Conservation (phyloP, 2,113 vertebrate species). For the Misgurnus anguillicaudatus region DNA sequence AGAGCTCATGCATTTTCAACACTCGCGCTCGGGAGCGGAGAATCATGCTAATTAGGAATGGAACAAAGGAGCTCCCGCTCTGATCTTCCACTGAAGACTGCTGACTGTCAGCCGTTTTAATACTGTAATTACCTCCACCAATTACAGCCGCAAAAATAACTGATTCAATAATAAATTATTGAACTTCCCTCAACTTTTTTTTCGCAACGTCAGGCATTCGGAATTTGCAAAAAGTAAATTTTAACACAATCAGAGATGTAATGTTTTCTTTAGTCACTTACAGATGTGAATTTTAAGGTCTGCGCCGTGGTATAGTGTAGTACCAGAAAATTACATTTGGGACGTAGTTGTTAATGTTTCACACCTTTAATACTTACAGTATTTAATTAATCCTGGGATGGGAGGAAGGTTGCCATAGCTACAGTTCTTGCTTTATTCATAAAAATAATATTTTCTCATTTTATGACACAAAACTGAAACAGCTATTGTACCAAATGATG, state of each 20-base stretch:
- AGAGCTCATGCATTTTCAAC: slow-evolving; percentile 38
- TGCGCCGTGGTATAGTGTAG: not conserved
- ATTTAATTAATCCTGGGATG: slow-evolving; percentile 61
- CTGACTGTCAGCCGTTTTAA: slow-evolving; percentile 68
- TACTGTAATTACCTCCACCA: slow-evolving; percentile 62
- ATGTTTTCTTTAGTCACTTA: not conserved
- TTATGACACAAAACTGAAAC: not conserved
- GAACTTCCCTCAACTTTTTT: slow-evolving; percentile 40
- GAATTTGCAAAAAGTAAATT: slow-evolving; percentile 19
- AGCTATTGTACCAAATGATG: too few species aligned
- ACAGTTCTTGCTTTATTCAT: slow-evolving; percentile 11
- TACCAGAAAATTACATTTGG: too few species aligned
- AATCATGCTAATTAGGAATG: slow-evolving; percentile 63
- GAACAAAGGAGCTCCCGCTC: slow-evolving; percentile 64
- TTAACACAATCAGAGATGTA: not conserved
- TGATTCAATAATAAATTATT: slow-evolving; percentile 36
- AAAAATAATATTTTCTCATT: not conserved
- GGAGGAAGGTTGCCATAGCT: slow-evolving; percentile 51
- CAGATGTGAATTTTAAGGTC: not conserved
- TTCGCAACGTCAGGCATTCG: slow-evolving; percentile 40
- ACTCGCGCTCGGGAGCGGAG: not conserved
- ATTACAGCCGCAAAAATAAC: slow-evolving; percentile 53
- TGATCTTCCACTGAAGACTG: slow-evolving; percentile 62
- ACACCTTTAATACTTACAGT: slow-evolving; percentile 28
- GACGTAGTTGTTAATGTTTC: not conserved